Evolutionary conservation across 1,140 invertebrate genomes (phyloP).

Genomic region (Lutraria rhynchaena): DNA sequence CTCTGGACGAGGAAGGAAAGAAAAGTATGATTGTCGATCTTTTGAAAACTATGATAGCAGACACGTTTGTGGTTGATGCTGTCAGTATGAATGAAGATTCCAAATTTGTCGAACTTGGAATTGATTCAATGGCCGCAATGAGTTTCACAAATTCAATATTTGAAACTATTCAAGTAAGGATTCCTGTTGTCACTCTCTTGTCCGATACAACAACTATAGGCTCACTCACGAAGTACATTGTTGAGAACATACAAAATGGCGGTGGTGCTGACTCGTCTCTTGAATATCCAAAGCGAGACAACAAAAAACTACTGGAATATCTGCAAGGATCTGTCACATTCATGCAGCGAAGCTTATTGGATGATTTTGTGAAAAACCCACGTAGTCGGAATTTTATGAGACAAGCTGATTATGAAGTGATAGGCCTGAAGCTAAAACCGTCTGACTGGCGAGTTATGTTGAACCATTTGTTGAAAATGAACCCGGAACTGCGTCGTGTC

Average conservation of each 20-base stretch:
- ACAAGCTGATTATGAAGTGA: conserved; percentile 29
- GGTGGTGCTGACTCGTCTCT: not conserved
- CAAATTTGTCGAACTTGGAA: conserved; percentile 18
- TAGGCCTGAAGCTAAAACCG: conserved; percentile 20
- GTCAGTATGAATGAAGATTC: not conserved
- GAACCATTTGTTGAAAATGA: conserved; percentile 35
- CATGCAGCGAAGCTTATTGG: conserved; percentile 21
- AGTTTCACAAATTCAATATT: conserved; percentile 21
- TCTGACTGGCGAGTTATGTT: conserved; percentile 35
- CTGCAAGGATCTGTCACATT: conserved; percentile 14
- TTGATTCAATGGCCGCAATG: conserved; percentile 50
- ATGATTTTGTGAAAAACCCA: conserved; percentile 27
- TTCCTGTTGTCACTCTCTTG: conserved; percentile 25
- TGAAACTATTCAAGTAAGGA: not conserved
- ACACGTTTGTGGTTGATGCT: conserved; percentile 25
- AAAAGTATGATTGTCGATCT: conserved; percentile 2
- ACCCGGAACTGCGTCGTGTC: conserved; percentile 13
- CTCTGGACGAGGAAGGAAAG: not conserved
- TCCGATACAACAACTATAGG: conserved; percentile 38
- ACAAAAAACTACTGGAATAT: conserved; percentile 11
- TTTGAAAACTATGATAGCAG: conserved; percentile 12
- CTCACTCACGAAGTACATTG: not conserved
- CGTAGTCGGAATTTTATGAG: conserved; percentile 14
- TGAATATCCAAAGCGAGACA: not conserved
- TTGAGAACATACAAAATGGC: conserved; percentile 2